Base-by-base conservation (phyloP, 1,140 invertebrate genomes). In the Bacillus rossius region DNA sequence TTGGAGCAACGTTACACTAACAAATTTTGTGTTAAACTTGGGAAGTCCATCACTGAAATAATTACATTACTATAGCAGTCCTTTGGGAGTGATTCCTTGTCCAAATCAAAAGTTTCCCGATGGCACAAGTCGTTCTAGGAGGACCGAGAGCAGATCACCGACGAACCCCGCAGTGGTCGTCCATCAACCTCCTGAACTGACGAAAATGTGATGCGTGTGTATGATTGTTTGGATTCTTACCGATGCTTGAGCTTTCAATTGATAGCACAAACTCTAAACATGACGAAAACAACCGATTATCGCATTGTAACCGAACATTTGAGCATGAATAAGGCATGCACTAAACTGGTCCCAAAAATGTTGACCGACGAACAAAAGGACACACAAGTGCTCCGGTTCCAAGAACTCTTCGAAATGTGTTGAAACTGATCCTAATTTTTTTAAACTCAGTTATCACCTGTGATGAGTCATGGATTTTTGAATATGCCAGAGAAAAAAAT, bases 101-200 rank as follows among this genome's bases (percentile, higher is more conserved):
- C 42, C 42, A 45, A 45, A 45, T 45, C 42, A 45, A 4, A 45
- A 45, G 42, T 14, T 45, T 20, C 22, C 7, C 14, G 5, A 19
- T 45, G 16, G 22, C 17, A n/a, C n/a, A n/a, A n/a, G n/a, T n/a
- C n/a, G n/a, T n/a, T n/a, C n/a, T n/a, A n/a, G n/a, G n/a, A n/a
- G 53, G 38, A 37, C 19, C 38, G 55, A 23, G 55, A 57, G 55
- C 25, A 45, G 37, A 55, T 60, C 45, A 47, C 38, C 17, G 53
- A 57, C 54, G 25, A 60, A 57, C 49, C 7, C 25, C 60, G 65
- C 38, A 63, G 61, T 57, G 66, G 68, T 57, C 58, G 65, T 38
- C 64, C 65, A 61, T 62, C 55, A 57, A 70, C 65, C 23, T 61
- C 63, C 59, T 53, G 54, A 64, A 68, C 51, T 54, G 62, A 67